Base-by-base conservation (phyloP, 2,888 invertebrate species). In the Platerodrilus igneus region DNA sequence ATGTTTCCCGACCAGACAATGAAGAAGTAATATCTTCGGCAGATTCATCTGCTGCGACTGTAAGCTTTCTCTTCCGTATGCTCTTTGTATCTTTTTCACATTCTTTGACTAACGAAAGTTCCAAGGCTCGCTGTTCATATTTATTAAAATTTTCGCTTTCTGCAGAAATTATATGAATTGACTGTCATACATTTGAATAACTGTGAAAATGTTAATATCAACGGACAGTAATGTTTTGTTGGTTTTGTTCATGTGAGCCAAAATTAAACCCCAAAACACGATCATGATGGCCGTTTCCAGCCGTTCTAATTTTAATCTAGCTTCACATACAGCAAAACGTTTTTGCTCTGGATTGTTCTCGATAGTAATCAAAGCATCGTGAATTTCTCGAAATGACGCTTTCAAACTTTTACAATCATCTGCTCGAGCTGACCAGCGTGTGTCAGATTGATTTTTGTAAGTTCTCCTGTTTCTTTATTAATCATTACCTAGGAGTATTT, bases 381-480 rank as follows among this genome's bases (percentile, higher is more conserved):
- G 28, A 28, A 28, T 28, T 28, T 14, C 28, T 28, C 14, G 14
- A 28, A 28, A 28, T n/a, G n/a, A n/a, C n/a, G n/a, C n/a, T n/a
- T n/a, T n/a, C n/a, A n/a, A n/a, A n/a, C n/a, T n/a, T n/a, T n/a
- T n/a, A n/a, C n/a, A n/a, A n/a, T n/a, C n/a, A n/a, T n/a, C n/a
- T n/a, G n/a, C n/a, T n/a, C n/a, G n/a, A n/a, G n/a, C n/a, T n/a
- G n/a, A n/a, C n/a, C n/a, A n/a, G n/a, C n/a, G n/a, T n/a, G n/a
- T n/a, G n/a, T n/a, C n/a, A n/a, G n/a, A n/a, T n/a, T n/a, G n/a
- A n/a, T n/a, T n/a, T n/a, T n/a, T n/a, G n/a, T n/a, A n/a, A n/a
- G n/a, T n/a, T n/a, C n/a, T n/a, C n/a, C n/a, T n/a, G n/a, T n/a
- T n/a, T n/a, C n/a, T n/a, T n/a, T n/a, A n/a, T n/a, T n/a, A n/a